Evolutionary conservation across 2,797 vertebrate genomes (phyloP).

Genomic region (Gambusia yucatana): DNA sequence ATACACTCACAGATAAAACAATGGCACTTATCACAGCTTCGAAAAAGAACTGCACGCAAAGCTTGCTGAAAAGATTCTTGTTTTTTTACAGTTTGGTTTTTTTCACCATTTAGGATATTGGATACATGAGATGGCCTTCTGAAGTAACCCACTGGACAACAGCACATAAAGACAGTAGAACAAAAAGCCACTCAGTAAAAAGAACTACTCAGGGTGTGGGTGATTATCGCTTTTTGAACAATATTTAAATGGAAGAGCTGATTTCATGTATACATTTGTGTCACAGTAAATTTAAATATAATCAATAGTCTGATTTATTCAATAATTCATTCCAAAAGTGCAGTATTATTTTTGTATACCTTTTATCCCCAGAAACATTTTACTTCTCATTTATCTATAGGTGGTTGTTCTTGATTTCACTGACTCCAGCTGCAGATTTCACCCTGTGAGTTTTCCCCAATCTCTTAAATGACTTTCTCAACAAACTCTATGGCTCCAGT

Average conservation of each 20-base stretch:
- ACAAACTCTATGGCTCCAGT: neutral
- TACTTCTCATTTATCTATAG: neutral
- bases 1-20: conserved; percentile 73
- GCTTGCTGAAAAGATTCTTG: conserved; percentile 64
- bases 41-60: conserved; percentile 67
- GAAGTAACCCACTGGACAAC: conserved; percentile 46
- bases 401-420: neutral
- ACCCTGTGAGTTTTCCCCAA: neutral
- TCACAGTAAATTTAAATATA: neutral
- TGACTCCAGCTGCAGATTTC: neutral
- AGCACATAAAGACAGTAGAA: conserved; percentile 22
- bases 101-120: conserved; percentile 48
- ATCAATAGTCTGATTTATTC: neutral
- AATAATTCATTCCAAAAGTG: neutral
- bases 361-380: neutral
- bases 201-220: conserved; percentile 8
- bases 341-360: neutral
- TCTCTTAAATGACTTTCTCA: neutral
- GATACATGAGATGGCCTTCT: conserved; percentile 38
- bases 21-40: conserved; percentile 72
- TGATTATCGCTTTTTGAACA: conserved; percentile 58
- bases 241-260: conserved; percentile 64
- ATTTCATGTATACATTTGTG: conserved; percentile 37
- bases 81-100: conserved; percentile 67
- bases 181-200: conserved; percentile 7